These are phyloP conservation scores for Stichopus chloronotus DNA, from an alignment of 35 echinoderm and acorn worm genomes.

Conservation along the genomic window DNA sequence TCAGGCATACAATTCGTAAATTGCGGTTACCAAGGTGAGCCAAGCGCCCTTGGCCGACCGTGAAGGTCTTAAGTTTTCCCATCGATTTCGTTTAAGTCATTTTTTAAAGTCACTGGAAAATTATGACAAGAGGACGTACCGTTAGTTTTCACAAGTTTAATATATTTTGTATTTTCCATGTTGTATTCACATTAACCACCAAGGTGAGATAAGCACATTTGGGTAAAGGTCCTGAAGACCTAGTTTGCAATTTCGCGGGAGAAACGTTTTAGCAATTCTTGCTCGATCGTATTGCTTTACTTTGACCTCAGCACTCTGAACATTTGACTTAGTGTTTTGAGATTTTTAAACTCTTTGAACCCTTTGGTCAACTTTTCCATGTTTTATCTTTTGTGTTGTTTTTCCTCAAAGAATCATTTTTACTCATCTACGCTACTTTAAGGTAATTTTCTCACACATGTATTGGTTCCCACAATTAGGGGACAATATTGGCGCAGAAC, in stretches of 20 bases:
- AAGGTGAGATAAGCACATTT: background rate
- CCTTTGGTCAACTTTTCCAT: background rate
- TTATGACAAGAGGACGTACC: background rate
- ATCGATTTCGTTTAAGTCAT: background rate
- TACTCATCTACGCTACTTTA: background rate
- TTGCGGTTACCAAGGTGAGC: constrained; percentile 14
- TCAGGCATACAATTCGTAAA: background rate
- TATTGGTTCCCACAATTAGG: background rate
- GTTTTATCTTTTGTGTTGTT: background rate
- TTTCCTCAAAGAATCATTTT: too few relatives aligned
- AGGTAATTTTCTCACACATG: background rate
- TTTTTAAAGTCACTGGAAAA: background rate
- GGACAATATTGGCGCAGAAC: too few relatives aligned
- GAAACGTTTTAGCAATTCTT: background rate
- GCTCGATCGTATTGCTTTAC: background rate
- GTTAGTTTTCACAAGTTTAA: background rate
- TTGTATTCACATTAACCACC: background rate
- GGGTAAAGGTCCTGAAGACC: constrained; percentile 27
- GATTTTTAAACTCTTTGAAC: background rate
- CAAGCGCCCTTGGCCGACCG: constrained; percentile 6
- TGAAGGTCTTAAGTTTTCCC: background rate
- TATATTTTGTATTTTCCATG: background rate
- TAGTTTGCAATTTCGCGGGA: background rate
- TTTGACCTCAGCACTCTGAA: background rate
- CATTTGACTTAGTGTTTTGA: background rate